phyloP scores from a whole-genome alignment of 2,888 invertebrate genomes.

The Timema cristinae region DNA sequence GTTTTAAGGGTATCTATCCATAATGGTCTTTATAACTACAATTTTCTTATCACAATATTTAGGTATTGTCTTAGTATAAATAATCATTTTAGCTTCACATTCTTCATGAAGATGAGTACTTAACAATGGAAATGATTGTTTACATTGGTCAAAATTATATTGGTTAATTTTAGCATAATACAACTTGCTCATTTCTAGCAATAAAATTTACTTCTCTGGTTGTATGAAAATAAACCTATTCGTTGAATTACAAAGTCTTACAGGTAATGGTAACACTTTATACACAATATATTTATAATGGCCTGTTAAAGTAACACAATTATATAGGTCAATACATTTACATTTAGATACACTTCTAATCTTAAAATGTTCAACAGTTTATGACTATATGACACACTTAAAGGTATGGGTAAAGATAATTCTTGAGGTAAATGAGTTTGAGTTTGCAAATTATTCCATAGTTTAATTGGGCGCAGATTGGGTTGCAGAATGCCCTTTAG shows the following conservation, averaged over 20 bases:
- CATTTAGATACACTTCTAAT: not conserved
- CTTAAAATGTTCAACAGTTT: not conserved
- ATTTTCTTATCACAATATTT: not conserved
- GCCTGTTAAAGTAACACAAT: not conserved
- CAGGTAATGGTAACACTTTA: not conserved
- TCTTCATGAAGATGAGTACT: conserved; percentile 4
- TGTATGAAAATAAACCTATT: not conserved
- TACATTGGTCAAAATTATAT: not conserved
- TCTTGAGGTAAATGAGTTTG: not conserved
- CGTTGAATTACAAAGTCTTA: not conserved
- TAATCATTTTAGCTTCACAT: not conserved
- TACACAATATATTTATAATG: not conserved
- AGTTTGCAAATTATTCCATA: not conserved
- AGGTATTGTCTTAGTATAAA: not conserved
- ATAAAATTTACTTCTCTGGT: not conserved
- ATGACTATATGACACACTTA: not conserved
- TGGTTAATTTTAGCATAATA: not conserved
- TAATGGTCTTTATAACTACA: not conserved
- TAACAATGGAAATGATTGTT: not conserved
- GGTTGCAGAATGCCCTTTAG: not conserved
- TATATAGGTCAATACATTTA: not conserved
- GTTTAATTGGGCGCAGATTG: not conserved
- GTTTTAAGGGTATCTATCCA: not conserved
- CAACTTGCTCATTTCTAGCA: not conserved
- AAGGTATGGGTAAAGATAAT: conserved; percentile 1